Base-by-base conservation (phyloP, 2,113 vertebrate species). In the Macquaria ambigua region DNA sequence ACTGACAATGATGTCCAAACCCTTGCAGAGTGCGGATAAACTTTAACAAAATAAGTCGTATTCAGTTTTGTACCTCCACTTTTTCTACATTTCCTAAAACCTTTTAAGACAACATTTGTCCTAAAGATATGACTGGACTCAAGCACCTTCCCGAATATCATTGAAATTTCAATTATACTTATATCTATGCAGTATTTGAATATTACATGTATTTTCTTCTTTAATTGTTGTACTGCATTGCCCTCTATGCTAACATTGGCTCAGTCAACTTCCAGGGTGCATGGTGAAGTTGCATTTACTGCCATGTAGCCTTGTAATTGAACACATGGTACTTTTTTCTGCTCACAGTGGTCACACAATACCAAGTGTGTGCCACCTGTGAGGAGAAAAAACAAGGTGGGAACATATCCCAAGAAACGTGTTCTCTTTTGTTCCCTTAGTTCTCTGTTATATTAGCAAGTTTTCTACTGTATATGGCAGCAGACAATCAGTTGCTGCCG, bases 361-460 rank as follows among this genome's bases (percentile, higher is more conserved):
- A 61, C 79, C 25, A 71, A 55, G 83, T 68, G n/a, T 72, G 73
- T 41, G 43, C 48, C 52, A 58, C 53, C 15, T 72, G 77, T 43
- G 39, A 69, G 21, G 28, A n/a, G 3, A 43, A 3, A 50, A 80
- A 76, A 71, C 6, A 41, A 85, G 23, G 14, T 53, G 0, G 31
- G 25, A 74, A 58, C 43, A 34, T 43, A 64, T 70, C 52, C 61
- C 15, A 10, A 67, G 8, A 59, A 58, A 74, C n/a, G 3, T 2
- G 4, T 37, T 77, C 56, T 61, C 11, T 76, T 62, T 80, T 81
- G 62, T 80, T 83, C 53, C 31, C 18, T 52, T 52, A 16, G 28
- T 63, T 77, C 8, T 34, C 8, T 48, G 5, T 66, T 53, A 18
- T 41, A 55, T 72, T 64, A 41, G 0, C 43, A 67, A 73, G 28